phyloP scores from a whole-genome alignment of 2,888 invertebrate genomes.

The Spodoptera picta region DNA sequence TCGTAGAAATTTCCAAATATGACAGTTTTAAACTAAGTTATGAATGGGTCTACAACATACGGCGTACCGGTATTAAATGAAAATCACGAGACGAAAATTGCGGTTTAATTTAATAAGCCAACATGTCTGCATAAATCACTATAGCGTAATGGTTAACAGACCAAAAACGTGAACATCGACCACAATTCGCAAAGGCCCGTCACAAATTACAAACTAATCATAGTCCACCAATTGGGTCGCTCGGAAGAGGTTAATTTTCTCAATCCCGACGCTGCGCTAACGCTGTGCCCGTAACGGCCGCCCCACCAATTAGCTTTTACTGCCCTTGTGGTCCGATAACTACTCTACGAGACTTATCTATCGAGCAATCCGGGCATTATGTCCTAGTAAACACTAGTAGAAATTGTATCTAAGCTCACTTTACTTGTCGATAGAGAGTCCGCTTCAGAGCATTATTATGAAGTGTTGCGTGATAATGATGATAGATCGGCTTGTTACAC shows the following conservation, averaged over 20 bases:
- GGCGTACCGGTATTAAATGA: slow-evolving; percentile 17
- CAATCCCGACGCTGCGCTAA: slow-evolving; percentile 78
- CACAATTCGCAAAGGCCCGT: slow-evolving; percentile 68
- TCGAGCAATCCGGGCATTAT: slow-evolving; percentile 75
- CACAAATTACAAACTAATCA: slow-evolving; percentile 85
- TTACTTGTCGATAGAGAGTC: slow-evolving; percentile 42
- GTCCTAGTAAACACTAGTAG: slow-evolving; percentile 71
- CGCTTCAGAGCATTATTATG: slow-evolving; percentile 28
- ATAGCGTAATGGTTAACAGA: slow-evolving; percentile 51
- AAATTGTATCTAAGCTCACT: slow-evolving; percentile 59
- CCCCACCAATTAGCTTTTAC: slow-evolving; percentile 86
- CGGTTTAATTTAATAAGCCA: slow-evolving; percentile 46
- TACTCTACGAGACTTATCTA: slow-evolving; percentile 81
- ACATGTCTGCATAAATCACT: slow-evolving; percentile 50
- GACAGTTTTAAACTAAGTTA: no score
- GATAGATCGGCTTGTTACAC: slow-evolving; percentile 36
- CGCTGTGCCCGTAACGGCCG: slow-evolving; percentile 74
- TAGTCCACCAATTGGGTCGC: slow-evolving; percentile 79
- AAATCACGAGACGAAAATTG: slow-evolving; percentile 39
- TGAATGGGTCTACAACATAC: neutral
- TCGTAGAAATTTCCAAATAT: no score
- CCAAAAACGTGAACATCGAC: slow-evolving; percentile 62
- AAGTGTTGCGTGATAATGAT: slow-evolving; percentile 41
- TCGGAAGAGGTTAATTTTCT: slow-evolving; percentile 84
- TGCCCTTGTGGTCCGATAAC: slow-evolving; percentile 84